These are phyloP conservation scores for Himalopsyche anomala DNA, from an alignment of 2,888 invertebrate species.

Conservation along the genomic window DNA sequence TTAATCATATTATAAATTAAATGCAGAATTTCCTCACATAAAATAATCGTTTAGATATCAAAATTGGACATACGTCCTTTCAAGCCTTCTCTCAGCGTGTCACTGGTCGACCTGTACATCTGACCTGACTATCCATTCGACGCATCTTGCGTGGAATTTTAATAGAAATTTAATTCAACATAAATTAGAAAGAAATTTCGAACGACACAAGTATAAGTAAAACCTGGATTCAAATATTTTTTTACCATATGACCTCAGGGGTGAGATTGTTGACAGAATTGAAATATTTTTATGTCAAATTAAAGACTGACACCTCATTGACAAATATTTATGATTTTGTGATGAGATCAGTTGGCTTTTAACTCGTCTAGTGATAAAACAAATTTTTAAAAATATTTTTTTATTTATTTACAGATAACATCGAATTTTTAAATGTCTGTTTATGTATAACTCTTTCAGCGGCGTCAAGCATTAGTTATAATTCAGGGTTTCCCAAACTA, in stretches of 20 bases:
- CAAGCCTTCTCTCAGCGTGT: background rate
- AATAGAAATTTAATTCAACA: constrained; percentile 60
- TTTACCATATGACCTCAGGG: background rate
- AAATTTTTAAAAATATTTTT: no score
- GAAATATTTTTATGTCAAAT: background rate
- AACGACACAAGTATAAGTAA: background rate
- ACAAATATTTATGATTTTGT: background rate
- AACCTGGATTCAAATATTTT: background rate
- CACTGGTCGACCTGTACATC: constrained; percentile 34
- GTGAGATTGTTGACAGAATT: constrained; percentile 3
- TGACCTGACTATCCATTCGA: constrained; percentile 16
- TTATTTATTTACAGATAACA: no score
- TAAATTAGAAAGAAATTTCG: constrained; percentile 45
- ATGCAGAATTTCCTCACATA: no score
- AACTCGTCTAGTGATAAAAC: no score
- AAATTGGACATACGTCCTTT: background rate
- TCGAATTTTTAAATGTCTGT: no score
- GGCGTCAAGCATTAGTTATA: no score
- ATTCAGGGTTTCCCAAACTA: no score
- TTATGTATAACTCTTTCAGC: no score
- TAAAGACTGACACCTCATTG: background rate
- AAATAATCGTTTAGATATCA: no score
- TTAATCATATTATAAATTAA: no score
- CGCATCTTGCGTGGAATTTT: constrained; percentile 56
- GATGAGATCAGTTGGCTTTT: no score